Percentiles rank a stretch among this genome's conserved stretches.
Conservation (phyloP, 2,888 invertebrate species). For the Acanthosepion pharaonis region DNA sequence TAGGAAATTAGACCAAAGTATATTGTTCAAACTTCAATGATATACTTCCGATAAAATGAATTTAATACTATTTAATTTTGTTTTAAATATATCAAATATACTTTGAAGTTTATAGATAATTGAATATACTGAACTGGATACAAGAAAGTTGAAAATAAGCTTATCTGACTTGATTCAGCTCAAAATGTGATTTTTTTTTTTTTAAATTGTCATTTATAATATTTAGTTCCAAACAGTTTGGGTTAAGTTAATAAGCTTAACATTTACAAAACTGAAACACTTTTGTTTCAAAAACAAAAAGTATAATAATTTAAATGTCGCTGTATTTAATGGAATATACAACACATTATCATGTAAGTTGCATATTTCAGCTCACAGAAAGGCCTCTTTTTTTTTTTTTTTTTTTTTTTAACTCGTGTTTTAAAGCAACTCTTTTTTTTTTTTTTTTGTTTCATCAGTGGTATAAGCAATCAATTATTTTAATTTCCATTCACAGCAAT, state of each 20-base stretch:
- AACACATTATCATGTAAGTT: not conserved
- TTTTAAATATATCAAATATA: not conserved
- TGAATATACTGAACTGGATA: not conserved
- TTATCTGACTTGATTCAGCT: too few relatives aligned
- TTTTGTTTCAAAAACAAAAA: not conserved
- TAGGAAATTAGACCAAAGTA: too few relatives aligned
- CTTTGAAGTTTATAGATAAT: not conserved
- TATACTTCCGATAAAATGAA: too few relatives aligned
- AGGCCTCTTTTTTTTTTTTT: not conserved
- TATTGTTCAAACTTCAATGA: too few relatives aligned
- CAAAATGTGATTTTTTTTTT: too few relatives aligned
- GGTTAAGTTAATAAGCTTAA: not conserved
- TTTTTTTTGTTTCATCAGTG: too few relatives aligned
- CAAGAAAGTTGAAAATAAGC: not conserved
- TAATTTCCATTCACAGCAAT: too few relatives aligned
- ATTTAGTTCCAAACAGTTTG: not conserved
- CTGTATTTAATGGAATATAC: too few relatives aligned
- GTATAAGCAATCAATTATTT: too few relatives aligned
- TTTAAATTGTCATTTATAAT: not conserved
- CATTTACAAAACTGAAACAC: not conserved
- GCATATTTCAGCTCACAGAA: not conserved
- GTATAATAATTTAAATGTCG: not conserved
- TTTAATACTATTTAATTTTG: not conserved
- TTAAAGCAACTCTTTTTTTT: not conserved
- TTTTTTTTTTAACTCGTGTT: not conserved